Evolutionary conservation across 2,888 invertebrate genomes (phyloP).

Genomic region (Pollenia amentaria): DNA sequence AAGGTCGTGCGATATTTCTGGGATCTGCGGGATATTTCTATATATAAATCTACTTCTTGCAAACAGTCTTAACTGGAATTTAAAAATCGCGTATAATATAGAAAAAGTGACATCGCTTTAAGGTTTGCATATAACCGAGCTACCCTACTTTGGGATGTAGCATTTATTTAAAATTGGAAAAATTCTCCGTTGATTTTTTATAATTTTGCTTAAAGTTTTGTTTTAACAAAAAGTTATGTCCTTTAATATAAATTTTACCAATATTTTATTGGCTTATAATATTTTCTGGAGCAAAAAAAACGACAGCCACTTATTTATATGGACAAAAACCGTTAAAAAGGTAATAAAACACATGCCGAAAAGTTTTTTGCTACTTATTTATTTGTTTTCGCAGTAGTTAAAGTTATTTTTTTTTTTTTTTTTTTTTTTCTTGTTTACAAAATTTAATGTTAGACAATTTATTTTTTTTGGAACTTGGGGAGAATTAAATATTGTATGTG

Average conservation of each 20-base stretch:
- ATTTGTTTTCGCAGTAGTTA: too few relatives aligned
- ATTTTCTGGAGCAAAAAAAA: neutral
- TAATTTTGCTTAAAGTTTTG: neutral
- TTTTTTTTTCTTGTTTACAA: conserved; percentile 1
- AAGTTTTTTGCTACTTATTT: conserved; percentile 2
- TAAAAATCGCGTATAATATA: too few relatives aligned
- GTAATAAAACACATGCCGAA: conserved; percentile 53
- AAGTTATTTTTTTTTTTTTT: neutral
- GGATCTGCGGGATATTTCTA: too few relatives aligned
- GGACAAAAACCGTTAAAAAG: conserved; percentile 14
- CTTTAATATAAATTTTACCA: neutral
- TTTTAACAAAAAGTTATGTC: neutral
- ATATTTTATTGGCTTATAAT: conserved; percentile 4
- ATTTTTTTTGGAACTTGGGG: conserved; percentile 4
- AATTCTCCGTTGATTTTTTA: neutral
- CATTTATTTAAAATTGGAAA: too few relatives aligned
- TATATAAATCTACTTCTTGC: too few relatives aligned
- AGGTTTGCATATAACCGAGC: too few relatives aligned
- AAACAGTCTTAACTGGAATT: too few relatives aligned
- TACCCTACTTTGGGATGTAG: too few relatives aligned
- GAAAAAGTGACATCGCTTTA: too few relatives aligned
- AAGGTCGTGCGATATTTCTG: too few relatives aligned
- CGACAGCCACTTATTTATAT: neutral
- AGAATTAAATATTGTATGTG: neutral
- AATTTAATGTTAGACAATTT: conserved; percentile 61